A percentile compares a stretch with the other conserved stretches of the same genome.
phyloP scores from a whole-genome alignment of 2,888 invertebrate species.

The Dryobotodes eremita region DNA sequence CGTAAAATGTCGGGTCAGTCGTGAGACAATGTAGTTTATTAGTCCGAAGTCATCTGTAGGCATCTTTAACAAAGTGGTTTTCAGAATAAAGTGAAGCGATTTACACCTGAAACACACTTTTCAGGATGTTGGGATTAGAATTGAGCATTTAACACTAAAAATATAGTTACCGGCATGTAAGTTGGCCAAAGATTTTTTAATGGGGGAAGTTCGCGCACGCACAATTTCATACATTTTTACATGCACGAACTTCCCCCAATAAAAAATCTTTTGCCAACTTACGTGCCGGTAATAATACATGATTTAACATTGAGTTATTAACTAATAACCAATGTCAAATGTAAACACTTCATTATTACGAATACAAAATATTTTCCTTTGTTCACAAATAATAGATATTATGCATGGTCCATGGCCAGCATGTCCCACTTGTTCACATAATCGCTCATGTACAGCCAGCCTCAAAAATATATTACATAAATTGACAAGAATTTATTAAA shows the following conservation, averaged over 20 bases:
- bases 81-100: background rate
- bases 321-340: background rate
- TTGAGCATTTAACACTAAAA: background rate
- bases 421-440: constrained; percentile 16
- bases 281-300: too few relatives aligned
- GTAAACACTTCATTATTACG: background rate
- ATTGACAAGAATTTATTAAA: background rate
- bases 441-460: background rate
- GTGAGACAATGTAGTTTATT: background rate
- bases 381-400: background rate
- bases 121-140: background rate
- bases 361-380: background rate
- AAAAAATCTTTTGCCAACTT: too few relatives aligned
- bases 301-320: background rate
- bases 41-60: background rate
- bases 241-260: too few relatives aligned
- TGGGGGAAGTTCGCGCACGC: too few relatives aligned
- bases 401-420: constrained; percentile 12
- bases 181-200: too few relatives aligned
- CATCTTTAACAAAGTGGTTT: background rate
- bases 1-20: too few relatives aligned
- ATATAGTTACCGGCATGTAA: too few relatives aligned
- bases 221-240: too few relatives aligned
- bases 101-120: background rate
- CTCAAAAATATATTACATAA: background rate